Evolutionary conservation across 2,888 invertebrate genomes (phyloP).

Genomic region (Nomada ferruginata): DNA sequence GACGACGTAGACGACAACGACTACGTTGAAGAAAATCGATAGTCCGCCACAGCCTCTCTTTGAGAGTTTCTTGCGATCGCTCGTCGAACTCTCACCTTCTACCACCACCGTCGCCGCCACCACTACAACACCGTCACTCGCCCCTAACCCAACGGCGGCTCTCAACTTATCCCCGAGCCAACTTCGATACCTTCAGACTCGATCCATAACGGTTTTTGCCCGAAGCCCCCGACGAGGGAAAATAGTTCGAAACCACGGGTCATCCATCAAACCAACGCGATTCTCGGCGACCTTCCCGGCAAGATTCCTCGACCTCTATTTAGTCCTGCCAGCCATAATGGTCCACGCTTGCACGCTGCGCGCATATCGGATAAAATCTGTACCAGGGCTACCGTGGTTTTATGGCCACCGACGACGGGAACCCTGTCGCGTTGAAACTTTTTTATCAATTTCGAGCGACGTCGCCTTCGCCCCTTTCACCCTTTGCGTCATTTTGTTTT

Average conservation of each 20-base stretch:
- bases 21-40: slow-evolving; percentile 73
- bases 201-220: slow-evolving; percentile 78
- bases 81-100: slow-evolving; percentile 76
- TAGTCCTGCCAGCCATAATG: slow-evolving; percentile 45
- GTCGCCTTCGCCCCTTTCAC: not conserved
- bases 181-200: slow-evolving; percentile 69
- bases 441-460: slow-evolving; percentile 50
- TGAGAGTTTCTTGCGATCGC: slow-evolving; percentile 77
- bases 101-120: slow-evolving; percentile 28
- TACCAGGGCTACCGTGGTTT: slow-evolving; percentile 34
- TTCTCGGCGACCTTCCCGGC: slow-evolving; percentile 57
- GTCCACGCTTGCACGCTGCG: slow-evolving; percentile 12
- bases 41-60: slow-evolving; percentile 69
- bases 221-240: slow-evolving; percentile 74
- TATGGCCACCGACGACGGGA: slow-evolving; percentile 20
- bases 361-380: slow-evolving; percentile 51
- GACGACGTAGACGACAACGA: slow-evolving; percentile 39
- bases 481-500: not conserved
- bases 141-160: slow-evolving; percentile 53
- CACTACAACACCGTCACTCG: slow-evolving; percentile 1
- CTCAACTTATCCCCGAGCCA: slow-evolving; percentile 68
- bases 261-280: slow-evolving; percentile 73
- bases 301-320: slow-evolving; percentile 64
- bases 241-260: slow-evolving; percentile 72
- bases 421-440: slow-evolving; percentile 40